phyloP scores from a whole-genome alignment of 2,113 vertebrate genomes.

The Nymphicus hollandicus region DNA sequence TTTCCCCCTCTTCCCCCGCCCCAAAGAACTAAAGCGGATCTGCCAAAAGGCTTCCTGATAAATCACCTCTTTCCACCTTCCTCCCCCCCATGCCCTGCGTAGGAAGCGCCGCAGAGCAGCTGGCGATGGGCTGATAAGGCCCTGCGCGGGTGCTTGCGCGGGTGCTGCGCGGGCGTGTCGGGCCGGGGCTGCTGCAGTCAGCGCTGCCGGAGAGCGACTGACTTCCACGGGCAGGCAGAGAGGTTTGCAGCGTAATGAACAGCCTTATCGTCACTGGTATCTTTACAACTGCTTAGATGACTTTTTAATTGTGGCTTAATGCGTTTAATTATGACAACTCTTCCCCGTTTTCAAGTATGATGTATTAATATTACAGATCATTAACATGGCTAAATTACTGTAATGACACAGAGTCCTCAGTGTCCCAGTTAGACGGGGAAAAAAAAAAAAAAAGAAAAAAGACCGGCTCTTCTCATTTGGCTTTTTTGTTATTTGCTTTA shows the following conservation, averaged over 20 bases:
- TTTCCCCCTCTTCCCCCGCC: rapidly evolving
- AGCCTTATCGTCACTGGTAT: conserved; percentile 68
- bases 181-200: not conserved
- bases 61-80: not conserved
- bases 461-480: conserved; percentile 67
- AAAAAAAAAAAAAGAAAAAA: conserved; percentile 64
- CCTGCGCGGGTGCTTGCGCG: not conserved
- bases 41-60: conserved; percentile 19
- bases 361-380: conserved; percentile 82
- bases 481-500: conserved; percentile 70
- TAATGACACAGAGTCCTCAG: conserved; percentile 75
- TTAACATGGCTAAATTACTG: conserved; percentile 78
- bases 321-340: conserved; percentile 77
- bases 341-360: conserved; percentile 74
- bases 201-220: not conserved
- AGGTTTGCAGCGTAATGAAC: conserved; percentile 61
- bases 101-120: conserved; percentile 42
- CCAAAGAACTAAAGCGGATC: conserved; percentile 25
- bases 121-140: conserved; percentile 25
- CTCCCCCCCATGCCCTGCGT: rapidly evolving
- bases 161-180: conserved; percentile 10
- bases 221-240: conserved; percentile 43
- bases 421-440: conserved; percentile 64
- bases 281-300: conserved; percentile 74
- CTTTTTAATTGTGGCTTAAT: conserved; percentile 81